Conservation (phyloP, 2,888 invertebrate genomes). For the Mycalesis mineus region DNA sequence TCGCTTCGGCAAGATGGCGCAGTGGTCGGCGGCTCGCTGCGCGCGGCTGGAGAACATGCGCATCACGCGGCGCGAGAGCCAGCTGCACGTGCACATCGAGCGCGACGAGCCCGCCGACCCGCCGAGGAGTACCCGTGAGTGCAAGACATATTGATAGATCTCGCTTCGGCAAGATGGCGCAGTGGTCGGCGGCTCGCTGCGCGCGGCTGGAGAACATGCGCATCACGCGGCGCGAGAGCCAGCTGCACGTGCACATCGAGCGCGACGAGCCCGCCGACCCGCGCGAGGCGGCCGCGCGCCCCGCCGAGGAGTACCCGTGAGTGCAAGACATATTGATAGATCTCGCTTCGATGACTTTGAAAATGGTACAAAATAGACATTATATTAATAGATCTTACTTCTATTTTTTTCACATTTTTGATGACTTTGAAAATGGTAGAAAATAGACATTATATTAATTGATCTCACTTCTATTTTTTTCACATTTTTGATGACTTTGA, state of each 20-base stretch:
- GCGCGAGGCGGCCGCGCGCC: slow-evolving; percentile 5
- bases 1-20: too few species aligned
- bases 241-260: slow-evolving; percentile 86
- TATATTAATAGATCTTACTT: too few species aligned
- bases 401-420: too few species aligned
- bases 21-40: slow-evolving; percentile 90
- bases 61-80: slow-evolving; percentile 86
- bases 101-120: slow-evolving; percentile 36
- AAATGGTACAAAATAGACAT: too few species aligned
- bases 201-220: slow-evolving; percentile 91
- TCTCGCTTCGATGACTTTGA: too few species aligned
- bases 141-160: too few species aligned
- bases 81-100: slow-evolving; percentile 86
- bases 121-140: slow-evolving; percentile 47
- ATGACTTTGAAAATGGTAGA: too few species aligned
- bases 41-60: slow-evolving; percentile 91
- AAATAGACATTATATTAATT: too few species aligned
- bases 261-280: slow-evolving; percentile 36
- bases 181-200: slow-evolving; percentile 90
- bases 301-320: slow-evolving; percentile 46
- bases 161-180: too few species aligned
- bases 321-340: slow-evolving; percentile 91
- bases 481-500: too few species aligned
- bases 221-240: slow-evolving; percentile 86
- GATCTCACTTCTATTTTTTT: too few species aligned